phyloP scores from a whole-genome alignment of 1,140 invertebrate species.

The Lepidurus apus region DNA sequence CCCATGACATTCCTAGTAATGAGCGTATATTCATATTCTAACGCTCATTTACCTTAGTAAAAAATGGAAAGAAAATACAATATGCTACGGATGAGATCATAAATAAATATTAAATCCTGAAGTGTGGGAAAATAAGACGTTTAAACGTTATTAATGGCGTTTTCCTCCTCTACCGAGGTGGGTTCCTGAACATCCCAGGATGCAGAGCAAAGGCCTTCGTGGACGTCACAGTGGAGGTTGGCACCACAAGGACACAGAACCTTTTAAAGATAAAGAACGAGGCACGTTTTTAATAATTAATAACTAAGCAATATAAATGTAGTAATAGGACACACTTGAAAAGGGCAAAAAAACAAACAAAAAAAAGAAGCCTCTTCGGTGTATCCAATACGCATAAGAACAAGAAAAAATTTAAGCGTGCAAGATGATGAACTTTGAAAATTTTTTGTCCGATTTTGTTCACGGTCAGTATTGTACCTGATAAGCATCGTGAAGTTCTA shows the following conservation, averaged over 20 bases:
- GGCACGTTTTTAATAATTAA: too few relatives aligned
- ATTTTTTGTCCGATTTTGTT: too few relatives aligned
- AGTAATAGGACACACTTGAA: too few relatives aligned
- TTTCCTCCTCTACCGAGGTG: neutral
- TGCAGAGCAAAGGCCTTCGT: neutral
- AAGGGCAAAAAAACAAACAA: too few relatives aligned
- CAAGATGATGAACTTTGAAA: too few relatives aligned
- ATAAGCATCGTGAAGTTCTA: neutral
- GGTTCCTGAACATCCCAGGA: neutral
- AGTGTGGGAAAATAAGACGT: neutral
- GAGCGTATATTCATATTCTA: neutral
- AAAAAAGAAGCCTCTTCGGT: too few relatives aligned
- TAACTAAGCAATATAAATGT: too few relatives aligned
- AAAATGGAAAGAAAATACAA: neutral
- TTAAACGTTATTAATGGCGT: neutral
- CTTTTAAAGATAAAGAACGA: neutral
- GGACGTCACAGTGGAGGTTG: neutral
- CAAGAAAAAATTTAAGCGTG: too few relatives aligned
- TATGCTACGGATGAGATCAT: neutral
- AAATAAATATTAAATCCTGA: neutral
- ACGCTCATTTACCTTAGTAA: neutral
- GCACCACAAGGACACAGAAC: constrained; percentile 1
- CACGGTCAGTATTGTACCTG: neutral
- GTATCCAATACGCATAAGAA: too few relatives aligned
- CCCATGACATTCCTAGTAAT: neutral